phyloP scores from a whole-genome alignment of 2,888 invertebrate species.

The Prenolepis imparis region DNA sequence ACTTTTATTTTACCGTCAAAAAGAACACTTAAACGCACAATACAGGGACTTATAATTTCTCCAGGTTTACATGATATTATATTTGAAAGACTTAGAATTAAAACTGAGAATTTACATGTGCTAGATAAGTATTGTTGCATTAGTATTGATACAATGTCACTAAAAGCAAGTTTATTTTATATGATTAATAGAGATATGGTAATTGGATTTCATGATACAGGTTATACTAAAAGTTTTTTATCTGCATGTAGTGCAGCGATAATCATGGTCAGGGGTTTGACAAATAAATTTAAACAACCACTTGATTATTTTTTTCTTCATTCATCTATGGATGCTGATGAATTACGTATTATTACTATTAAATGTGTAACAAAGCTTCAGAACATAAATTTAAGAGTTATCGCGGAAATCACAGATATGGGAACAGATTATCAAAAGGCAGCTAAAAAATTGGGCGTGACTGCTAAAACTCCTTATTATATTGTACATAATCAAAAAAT shows the following conservation, averaged over 20 bases:
- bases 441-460: background rate
- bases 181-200: conserved; percentile 12
- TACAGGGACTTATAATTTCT: background rate
- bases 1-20: conserved; percentile 42
- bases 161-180: conserved; percentile 34
- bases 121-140: conserved; percentile 35
- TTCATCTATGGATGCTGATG: conserved; percentile 15
- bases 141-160: conserved; percentile 38
- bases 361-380: conserved; percentile 9
- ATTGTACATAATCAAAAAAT: background rate
- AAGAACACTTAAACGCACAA: conserved; percentile 6
- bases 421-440: background rate
- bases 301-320: conserved; percentile 17
- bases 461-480: background rate
- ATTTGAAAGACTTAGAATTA: conserved; percentile 16
- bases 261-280: conserved; percentile 12
- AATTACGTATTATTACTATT: background rate
- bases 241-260: conserved; percentile 13
- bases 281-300: conserved; percentile 32
- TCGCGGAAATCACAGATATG: conserved; percentile 14
- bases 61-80: conserved; percentile 2
- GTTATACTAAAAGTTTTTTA: conserved; percentile 14
- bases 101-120: conserved; percentile 12
- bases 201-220: conserved; percentile 21
- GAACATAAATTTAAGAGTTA: conserved; percentile 18